Conservation (phyloP, 37 sponge, comb jelly and placozoan species). For the Spongilla lacustris region DNA sequence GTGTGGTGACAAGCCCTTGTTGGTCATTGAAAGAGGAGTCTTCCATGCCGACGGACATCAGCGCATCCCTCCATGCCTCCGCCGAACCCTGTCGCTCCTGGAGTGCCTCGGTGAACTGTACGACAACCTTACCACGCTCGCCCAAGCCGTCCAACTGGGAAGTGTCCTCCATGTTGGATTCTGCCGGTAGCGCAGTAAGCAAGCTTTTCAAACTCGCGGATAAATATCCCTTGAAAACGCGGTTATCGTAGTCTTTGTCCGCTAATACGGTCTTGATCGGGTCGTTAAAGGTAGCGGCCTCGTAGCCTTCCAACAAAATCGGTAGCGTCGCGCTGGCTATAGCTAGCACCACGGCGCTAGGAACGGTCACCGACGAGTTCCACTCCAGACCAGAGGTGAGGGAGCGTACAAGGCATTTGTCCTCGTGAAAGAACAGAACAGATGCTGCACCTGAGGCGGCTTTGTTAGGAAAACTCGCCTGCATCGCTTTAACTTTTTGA, state of each 20-base stretch:
- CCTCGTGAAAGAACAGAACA: slow-evolving; percentile 27
- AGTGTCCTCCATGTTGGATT: neutral
- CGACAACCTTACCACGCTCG: slow-evolving; percentile 7
- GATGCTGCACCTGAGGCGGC: neutral
- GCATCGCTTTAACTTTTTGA: neutral
- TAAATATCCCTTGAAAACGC: neutral
- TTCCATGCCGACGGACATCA: slow-evolving; percentile 34
- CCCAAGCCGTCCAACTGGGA: slow-evolving; percentile 12
- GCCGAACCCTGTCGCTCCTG: slow-evolving; percentile 2
- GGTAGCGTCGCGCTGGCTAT: slow-evolving; percentile 21
- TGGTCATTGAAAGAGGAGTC: neutral
- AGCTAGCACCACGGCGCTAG: slow-evolving; percentile 27
- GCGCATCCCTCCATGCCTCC: slow-evolving; percentile 67
- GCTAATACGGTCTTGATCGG: slow-evolving; percentile 17
- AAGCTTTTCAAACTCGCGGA: slow-evolving; percentile 9
- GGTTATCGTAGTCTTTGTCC: slow-evolving; percentile 4
- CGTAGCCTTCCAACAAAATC: slow-evolving; percentile 56
- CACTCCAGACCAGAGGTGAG: neutral
- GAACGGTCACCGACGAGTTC: slow-evolving; percentile 11
- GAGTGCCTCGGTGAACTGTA: slow-evolving; percentile 21
- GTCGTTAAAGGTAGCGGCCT: slow-evolving; percentile 8
- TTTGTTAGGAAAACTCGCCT: neutral
- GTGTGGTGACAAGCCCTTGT: neutral
- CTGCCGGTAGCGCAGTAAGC: slow-evolving; percentile 21
- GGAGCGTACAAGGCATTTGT: neutral